These are phyloP conservation scores for Pipistrellus pygmaeus DNA, from an alignment of 2,797 vertebrate species.

Conservation along the genomic window DNA sequence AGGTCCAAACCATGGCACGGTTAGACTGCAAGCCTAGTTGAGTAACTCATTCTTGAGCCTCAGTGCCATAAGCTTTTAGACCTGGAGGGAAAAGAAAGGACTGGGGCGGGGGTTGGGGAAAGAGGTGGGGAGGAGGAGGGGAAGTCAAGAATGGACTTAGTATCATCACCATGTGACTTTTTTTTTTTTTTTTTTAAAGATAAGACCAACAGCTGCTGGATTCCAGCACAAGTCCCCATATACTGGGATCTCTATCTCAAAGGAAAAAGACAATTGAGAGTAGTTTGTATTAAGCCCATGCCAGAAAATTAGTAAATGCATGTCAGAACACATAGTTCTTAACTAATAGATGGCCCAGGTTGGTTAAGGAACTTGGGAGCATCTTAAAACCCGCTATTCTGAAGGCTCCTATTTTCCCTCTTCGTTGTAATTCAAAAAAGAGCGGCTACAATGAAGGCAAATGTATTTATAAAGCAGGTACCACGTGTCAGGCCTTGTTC, in stretches of 20 bases:
- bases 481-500: no score
- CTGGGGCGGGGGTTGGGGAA: no score
- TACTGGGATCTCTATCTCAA: neutral
- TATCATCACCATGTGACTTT: neutral
- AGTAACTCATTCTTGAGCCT: neutral
- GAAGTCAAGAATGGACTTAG: neutral
- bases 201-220: neutral
- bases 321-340: neutral
- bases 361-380: neutral
- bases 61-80: neutral
- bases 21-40: neutral
- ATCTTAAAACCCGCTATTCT: constrained; percentile 13
- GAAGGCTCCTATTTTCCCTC: neutral
- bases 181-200: neutral
- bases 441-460: no score
- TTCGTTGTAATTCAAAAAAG: neutral
- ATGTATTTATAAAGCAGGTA: no score
- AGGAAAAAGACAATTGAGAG: neutral
- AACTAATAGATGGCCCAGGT: neutral
- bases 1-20: neutral
- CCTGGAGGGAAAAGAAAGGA: neutral
- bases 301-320: neutral
- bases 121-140: neutral
- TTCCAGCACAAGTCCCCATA: neutral
- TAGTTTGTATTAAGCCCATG: neutral